These are phyloP conservation scores for Lamellibrachia satsuma DNA, from an alignment of 2,888 invertebrate species.

Conservation along the genomic window DNA sequence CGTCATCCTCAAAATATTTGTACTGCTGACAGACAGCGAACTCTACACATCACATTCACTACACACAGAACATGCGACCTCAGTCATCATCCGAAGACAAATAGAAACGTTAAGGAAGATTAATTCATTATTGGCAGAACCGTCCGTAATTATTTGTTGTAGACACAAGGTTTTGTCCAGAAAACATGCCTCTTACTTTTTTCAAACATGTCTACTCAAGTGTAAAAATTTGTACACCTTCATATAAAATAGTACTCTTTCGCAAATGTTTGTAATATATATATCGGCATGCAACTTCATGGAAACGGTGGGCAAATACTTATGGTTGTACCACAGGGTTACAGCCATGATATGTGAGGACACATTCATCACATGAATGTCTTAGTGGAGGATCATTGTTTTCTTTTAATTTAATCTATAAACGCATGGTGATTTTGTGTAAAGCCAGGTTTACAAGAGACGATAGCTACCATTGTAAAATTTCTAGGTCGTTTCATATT, in stretches of 20 bases:
- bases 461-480: too few species aligned
- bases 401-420: too few species aligned
- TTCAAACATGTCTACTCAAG: neutral
- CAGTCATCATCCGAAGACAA: neutral
- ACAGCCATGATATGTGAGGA: too few species aligned
- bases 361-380: too few species aligned
- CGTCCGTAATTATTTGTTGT: neutral
- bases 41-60: neutral
- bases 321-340: too few species aligned
- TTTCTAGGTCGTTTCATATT: too few species aligned
- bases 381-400: too few species aligned
- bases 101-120: neutral
- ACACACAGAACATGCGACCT: neutral
- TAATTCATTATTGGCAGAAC: neutral
- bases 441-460: too few species aligned
- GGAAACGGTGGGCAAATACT: neutral
- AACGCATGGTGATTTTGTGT: too few species aligned
- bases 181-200: neutral
- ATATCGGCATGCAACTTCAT: neutral
- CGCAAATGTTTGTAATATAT: neutral
- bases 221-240: neutral
- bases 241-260: neutral
- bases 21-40: neutral
- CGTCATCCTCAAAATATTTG: neutral
- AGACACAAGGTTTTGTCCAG: neutral